Percentiles rank a stretch among this genome's conserved stretches.
phyloP scores from a whole-genome alignment of 2,888 invertebrate genomes.

The Melanchra persicariae region DNA sequence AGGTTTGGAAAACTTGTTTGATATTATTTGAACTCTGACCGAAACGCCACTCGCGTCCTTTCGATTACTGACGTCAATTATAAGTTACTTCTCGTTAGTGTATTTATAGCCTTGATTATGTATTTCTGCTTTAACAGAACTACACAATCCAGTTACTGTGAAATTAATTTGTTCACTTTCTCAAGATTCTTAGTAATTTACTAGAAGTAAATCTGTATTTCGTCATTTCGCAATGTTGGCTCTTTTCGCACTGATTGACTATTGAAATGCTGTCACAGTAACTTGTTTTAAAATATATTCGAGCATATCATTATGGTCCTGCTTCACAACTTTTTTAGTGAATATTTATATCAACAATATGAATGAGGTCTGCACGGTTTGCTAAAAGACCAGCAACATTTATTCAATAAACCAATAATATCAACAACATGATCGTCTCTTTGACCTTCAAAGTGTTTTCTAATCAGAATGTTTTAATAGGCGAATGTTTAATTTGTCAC shows the following conservation, averaged over 20 bases:
- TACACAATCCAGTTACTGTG: slow-evolving; percentile 6
- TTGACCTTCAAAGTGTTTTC: neutral
- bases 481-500: neutral
- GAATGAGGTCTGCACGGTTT: neutral
- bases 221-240: neutral
- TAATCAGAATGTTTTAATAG: neutral
- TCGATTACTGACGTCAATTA: slow-evolving; percentile 35
- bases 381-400: neutral
- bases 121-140: slow-evolving; percentile 13
- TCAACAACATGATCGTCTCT: neutral
- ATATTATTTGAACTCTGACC: slow-evolving; percentile 60
- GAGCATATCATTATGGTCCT: slow-evolving; percentile 31
- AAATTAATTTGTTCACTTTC: slow-evolving; percentile 38
- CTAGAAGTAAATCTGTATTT: neutral
- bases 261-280: slow-evolving; percentile 2
- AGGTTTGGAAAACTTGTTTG: slow-evolving; percentile 53
- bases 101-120: slow-evolving; percentile 17
- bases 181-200: slow-evolving; percentile 11
- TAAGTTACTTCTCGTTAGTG: slow-evolving; percentile 18
- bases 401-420: neutral
- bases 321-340: slow-evolving; percentile 9
- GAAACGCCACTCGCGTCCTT: slow-evolving; percentile 35
- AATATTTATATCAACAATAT: slow-evolving; percentile 13
- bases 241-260: neutral
- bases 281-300: slow-evolving; percentile 39